Evolutionary conservation across 2,113 vertebrate species (phyloP), one percentile per base, ranked within the genome.

Genomic region (Zosterops pallidus): DNA sequence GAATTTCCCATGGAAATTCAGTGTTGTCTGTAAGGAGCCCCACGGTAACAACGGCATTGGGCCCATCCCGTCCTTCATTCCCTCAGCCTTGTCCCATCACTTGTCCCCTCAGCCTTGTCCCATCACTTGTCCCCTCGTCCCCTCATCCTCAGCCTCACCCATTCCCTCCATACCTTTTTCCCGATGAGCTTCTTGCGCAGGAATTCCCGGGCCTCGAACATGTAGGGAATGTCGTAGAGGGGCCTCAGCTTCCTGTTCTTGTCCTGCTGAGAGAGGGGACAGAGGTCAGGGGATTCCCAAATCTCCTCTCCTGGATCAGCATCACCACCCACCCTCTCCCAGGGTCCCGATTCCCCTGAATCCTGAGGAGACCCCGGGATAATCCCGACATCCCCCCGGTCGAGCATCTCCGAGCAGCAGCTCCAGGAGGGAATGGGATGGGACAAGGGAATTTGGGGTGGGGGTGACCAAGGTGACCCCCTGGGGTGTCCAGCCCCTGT

Each of bases 191-290:
- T 99, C 98, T 99, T 99, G 91, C 99, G 98, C 91, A 99, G 98
- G 98, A 99, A 99, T 88, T 99, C 99, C 25, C 99, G 98, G 74
- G 99, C 99, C 96, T 99, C 99, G 28, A 99, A 99, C 99, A 99
- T 99, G 97, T 99, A 99, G 60, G 99, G 99, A 96, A 99, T 99
- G 98, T 99, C 99, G 7, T 99, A 99, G 23, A 99, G 98, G 1
- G 99, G 99, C 79, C 99, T 98, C 89, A 99, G 99, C 84, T 99
- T 99, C 97, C 99, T 99, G 98, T 99, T 99, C 97, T 99, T 99
- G 98, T 99, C 99, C 98, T 99, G 94, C 14, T 9, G 3, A 14
- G 24, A 74, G n/a, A 35, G 23, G 50, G 9, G 39, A 50, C 18
- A 25, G 5, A 1, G 84, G 49, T 92, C 76, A 93, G 44, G 31